Percentiles rank a stretch among this genome's conserved stretches.
These are phyloP conservation scores for Rotaria sp. DNA, from an alignment of 2,888 invertebrate genomes.

Conservation along the genomic window DNA sequence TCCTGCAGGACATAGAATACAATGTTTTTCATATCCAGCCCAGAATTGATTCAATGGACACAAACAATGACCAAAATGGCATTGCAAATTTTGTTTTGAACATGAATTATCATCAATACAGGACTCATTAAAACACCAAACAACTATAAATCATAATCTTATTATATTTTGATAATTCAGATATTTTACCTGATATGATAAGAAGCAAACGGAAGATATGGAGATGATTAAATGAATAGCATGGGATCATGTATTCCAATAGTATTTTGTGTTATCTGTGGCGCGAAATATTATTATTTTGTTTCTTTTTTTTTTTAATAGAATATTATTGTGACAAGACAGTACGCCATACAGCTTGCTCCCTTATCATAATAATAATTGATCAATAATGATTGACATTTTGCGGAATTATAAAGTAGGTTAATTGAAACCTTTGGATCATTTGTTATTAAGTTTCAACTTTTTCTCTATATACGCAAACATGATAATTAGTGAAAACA, in stretches of 20 bases:
- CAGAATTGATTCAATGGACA: not conserved
- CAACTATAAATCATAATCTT: not conserved
- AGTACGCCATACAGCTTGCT: too few relatives aligned
- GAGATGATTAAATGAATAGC: not conserved
- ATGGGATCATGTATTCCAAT: not conserved
- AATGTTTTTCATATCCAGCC: not conserved
- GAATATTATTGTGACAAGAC: too few relatives aligned
- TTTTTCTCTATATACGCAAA: too few relatives aligned
- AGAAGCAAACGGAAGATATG: not conserved
- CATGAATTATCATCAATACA: not conserved
- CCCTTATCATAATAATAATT: too few relatives aligned
- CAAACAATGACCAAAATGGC: not conserved
- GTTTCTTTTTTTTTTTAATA: too few relatives aligned
- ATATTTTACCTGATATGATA: not conserved
- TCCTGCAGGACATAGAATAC: not conserved
- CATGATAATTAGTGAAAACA: too few relatives aligned
- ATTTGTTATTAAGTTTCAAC: too few relatives aligned
- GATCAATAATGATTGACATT: too few relatives aligned
- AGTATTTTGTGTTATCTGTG: too few relatives aligned
- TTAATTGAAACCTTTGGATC: too few relatives aligned
- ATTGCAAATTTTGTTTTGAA: not conserved
- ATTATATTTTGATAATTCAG: not conserved
- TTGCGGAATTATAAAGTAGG: too few relatives aligned
- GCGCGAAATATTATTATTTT: too few relatives aligned
- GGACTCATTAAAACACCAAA: not conserved